Base-by-base conservation (phyloP, 2,113 vertebrate species). In the Pangasianodon hypophthalmus region DNA sequence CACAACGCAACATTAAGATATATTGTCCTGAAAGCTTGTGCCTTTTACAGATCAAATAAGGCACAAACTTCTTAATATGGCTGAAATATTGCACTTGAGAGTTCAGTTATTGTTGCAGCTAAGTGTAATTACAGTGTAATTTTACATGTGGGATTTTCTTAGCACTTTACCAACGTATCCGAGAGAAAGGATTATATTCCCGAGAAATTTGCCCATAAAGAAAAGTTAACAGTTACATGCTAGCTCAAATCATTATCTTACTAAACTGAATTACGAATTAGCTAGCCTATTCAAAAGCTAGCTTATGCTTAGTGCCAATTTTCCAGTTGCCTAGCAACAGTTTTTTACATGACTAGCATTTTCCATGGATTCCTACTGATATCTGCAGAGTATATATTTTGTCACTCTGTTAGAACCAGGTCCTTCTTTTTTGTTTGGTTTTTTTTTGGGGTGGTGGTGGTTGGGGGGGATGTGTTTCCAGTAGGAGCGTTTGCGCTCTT, bases 401-500 rank as follows among this genome's bases (percentile, higher is more conserved):
- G 2, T 26, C 60, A 2, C 24, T 9, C 44, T 1, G 41, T 77
- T 48, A 48, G 19, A 77, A 77, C 21, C 13, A 32, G 64, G 11
- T n/a, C 10, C n/a, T 67, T 41, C 9, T 24, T 48, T 9, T 41
- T 9, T 44, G 60, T 64, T 9, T 29, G 26, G 1, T 18, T 6
- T 64, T 29, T 29, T 64, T 64, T 64, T 10, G 58, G 19, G 13
- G 54, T 14, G 54, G 1, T 1, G 1, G 6, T 7, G 60, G 21
- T 8, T 0, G n/a, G 1, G 21, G 5, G 18, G 37, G 21, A 75
- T 52, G n/a, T 8, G 19, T 79, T 64, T 88, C 46, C 77, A 48
- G 48, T 85, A 85, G 88, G 73, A 92, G 60, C 58, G 69, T 85
- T 91, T 92, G 92, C 79, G 90, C 90, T 90, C 88, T 92, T 88